These are phyloP conservation scores for Ondatra zibethicus DNA, from an alignment of 2,113 vertebrate genomes.

Conservation along the genomic window DNA sequence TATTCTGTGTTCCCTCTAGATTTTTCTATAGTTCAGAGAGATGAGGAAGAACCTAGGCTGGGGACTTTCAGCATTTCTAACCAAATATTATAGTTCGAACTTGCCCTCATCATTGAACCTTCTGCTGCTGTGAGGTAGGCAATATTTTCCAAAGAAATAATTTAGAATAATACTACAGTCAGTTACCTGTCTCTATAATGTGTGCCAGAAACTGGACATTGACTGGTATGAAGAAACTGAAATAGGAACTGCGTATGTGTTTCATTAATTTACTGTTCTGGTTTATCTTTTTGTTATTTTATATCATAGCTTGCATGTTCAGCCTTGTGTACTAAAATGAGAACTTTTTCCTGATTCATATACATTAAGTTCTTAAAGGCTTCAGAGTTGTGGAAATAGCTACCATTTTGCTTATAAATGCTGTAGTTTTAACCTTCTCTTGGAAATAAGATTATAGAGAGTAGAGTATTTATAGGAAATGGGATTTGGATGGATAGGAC, in stretches of 20 bases:
- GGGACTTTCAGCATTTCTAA: slow-evolving; percentile 66
- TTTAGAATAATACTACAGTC: slow-evolving; percentile 43
- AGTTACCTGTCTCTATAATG: slow-evolving; percentile 12
- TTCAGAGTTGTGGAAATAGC: slow-evolving; percentile 15
- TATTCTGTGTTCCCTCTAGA: slow-evolving; percentile 72
- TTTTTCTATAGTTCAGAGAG: slow-evolving; percentile 74
- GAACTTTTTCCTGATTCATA: background rate
- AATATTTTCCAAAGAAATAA: slow-evolving; percentile 64
- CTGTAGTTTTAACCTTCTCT: background rate
- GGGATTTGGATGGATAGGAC: background rate
- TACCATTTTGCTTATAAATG: slow-evolving; percentile 53
- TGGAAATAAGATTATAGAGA: slow-evolving; percentile 34
- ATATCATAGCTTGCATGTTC: background rate
- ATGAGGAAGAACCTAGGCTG: slow-evolving; percentile 69
- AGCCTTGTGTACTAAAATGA: background rate
- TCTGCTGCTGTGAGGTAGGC: slow-evolving; percentile 60
- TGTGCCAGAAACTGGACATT: background rate
- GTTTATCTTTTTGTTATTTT: slow-evolving; percentile 46
- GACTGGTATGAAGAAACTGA: slow-evolving; percentile 28
- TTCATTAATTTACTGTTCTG: slow-evolving; percentile 28
- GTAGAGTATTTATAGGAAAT: slow-evolving; percentile 51
- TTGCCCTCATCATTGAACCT: slow-evolving; percentile 61
- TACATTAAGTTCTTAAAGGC: slow-evolving; percentile 17
- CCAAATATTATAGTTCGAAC: slow-evolving; percentile 66
- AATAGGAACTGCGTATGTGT: slow-evolving; percentile 17